Conservation (phyloP, 2,797 vertebrate species). For the Chloroceryle inda region DNA sequence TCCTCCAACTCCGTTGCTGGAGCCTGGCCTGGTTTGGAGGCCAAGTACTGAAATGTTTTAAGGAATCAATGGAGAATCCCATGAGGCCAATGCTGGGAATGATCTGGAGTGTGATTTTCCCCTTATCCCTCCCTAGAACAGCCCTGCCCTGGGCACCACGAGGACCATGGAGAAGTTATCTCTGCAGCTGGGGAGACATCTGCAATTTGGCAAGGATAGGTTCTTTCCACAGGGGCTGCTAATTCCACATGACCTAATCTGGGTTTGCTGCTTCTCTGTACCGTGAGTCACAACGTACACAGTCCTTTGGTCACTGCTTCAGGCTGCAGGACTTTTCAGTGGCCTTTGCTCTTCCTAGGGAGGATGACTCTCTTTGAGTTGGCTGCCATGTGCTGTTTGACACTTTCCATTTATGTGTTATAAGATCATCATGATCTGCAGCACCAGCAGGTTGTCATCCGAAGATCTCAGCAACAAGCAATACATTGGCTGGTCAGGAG, state of each 20-base stretch:
- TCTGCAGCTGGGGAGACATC: slow-evolving; percentile 43
- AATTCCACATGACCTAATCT: slow-evolving; percentile 62
- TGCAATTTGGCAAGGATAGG: slow-evolving; percentile 4
- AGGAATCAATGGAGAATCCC: neutral
- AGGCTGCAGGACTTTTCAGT: slow-evolving; percentile 11
- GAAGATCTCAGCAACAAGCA: neutral
- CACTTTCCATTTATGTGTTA: neutral
- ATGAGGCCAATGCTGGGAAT: neutral
- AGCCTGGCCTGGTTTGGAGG: neutral
- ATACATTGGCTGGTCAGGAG: neutral
- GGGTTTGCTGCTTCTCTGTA: neutral
- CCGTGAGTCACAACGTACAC: slow-evolving; percentile 27
- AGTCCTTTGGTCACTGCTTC: slow-evolving; percentile 20
- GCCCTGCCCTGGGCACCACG: neutral
- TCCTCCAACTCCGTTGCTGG: neutral
- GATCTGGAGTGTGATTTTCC: neutral
- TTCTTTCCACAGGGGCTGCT: slow-evolving; percentile 61
- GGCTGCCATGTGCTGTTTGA: slow-evolving; percentile 19
- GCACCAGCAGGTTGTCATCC: neutral
- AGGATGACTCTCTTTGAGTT: neutral
- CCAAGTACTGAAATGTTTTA: neutral
- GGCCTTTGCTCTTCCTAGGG: slow-evolving; percentile 23
- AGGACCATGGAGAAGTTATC: neutral
- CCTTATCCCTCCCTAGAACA: neutral
- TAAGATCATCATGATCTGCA: neutral